phyloP scores from a whole-genome alignment of 2,113 vertebrate genomes.

The Tor tambroides region DNA sequence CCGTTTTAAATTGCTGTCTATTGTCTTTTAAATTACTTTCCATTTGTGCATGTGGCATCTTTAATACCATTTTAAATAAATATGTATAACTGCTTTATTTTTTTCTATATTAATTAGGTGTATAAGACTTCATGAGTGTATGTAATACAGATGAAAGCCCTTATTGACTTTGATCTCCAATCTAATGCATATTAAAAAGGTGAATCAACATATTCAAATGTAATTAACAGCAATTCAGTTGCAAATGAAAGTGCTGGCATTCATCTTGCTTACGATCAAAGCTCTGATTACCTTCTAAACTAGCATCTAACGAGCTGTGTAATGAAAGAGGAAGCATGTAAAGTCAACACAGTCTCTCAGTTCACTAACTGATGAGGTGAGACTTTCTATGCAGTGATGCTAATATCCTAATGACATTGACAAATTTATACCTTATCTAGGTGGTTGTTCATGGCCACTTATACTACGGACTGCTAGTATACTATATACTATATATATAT shows the following conservation, averaged over 20 bases:
- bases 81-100: neutral
- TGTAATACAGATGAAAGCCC: neutral
- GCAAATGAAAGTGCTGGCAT: slow-evolving; percentile 24
- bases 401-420: too few relatives aligned
- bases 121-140: neutral
- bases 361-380: slow-evolving; percentile 28
- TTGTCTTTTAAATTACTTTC: neutral
- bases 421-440: too few relatives aligned
- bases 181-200: neutral
- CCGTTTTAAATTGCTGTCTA: neutral
- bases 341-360: slow-evolving; percentile 2
- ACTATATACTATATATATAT: too few relatives aligned
- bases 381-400: neutral
- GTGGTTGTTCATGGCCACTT: too few relatives aligned
- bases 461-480: too few relatives aligned
- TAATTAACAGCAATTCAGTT: slow-evolving; percentile 15
- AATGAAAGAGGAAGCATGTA: neutral
- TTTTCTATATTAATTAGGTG: neutral
- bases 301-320: neutral
- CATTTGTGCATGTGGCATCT: neutral
- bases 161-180: neutral
- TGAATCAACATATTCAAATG: neutral
- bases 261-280: slow-evolving; percentile 19
- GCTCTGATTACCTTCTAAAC: neutral
- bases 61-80: neutral